phyloP scores from a whole-genome alignment of 2,113 vertebrate genomes.

The Xyrauchen texanus region DNA sequence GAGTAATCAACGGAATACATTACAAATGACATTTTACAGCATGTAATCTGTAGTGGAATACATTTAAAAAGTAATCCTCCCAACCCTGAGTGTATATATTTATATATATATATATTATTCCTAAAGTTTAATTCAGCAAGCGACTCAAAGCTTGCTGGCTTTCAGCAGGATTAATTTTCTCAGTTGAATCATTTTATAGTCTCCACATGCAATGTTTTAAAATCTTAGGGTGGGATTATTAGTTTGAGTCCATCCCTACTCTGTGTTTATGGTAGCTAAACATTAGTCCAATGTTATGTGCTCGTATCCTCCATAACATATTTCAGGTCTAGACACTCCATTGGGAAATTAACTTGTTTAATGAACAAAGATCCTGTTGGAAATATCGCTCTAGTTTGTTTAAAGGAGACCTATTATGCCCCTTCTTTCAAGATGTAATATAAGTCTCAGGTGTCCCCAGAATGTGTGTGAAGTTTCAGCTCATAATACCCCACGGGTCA shows the following conservation, averaged over 20 bases:
- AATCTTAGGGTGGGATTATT: slow-evolving; percentile 26
- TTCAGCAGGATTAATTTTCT: not conserved
- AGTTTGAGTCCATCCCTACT: slow-evolving; percentile 29
- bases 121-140: slow-evolving; percentile 22
- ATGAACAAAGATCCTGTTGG: slow-evolving; percentile 23
- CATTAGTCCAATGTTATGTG: slow-evolving; percentile 25
- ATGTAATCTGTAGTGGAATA: too few relatives aligned
- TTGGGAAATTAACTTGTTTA: slow-evolving; percentile 48
- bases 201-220: slow-evolving; percentile 3
- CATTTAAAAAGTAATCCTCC: too few relatives aligned
- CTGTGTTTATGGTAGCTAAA: slow-evolving; percentile 45
- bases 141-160: not conserved
- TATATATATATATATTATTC: not conserved
- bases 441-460: too few relatives aligned
- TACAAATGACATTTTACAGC: too few relatives aligned
- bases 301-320: slow-evolving; percentile 29
- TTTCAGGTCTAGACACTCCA: slow-evolving; percentile 23
- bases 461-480: too few relatives aligned
- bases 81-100: too few relatives aligned
- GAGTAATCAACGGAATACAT: too few relatives aligned
- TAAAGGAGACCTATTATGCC: too few relatives aligned
- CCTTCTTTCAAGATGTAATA: too few relatives aligned
- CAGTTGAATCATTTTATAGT: not conserved
- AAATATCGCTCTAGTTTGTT: not conserved
- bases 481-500: too few relatives aligned